Base-by-base conservation (phyloP, 2,888 invertebrate species). In the Coenonympha glycerion region DNA sequence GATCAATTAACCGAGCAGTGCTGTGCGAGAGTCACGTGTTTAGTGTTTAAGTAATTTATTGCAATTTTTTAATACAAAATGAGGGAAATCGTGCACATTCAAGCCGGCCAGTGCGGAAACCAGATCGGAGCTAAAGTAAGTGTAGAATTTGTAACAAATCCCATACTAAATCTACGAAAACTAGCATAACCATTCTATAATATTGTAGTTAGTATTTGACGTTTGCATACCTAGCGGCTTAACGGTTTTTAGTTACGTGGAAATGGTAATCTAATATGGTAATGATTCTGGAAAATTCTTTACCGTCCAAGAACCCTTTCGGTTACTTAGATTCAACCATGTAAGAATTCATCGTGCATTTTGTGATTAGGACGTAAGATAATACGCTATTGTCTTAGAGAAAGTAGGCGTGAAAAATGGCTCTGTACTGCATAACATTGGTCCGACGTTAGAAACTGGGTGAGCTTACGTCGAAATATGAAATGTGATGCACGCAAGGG, bases 41-140 rank as follows among this genome's bases (percentile, higher is more conserved):
- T 79, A 82, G 86, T 86, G 79, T 76, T 60, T 73, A 74, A 74
- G 69, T 73, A 76, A 79, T 74, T 80, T 77, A 78, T 81, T 58
- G 79, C 64, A 67, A 82, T 78, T 80, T 76, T 70, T 65, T 64
- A 73, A 68, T 65, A 68, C 64, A 89, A 86, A 69, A 94, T 94
- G 94, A 91, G 94, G 87, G 94, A 94, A 90, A 94, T 94, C 79
- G 92, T 94, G 64, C 93, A 93, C 69, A 81, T 94, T 58, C 94
- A 94, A 77, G 93, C 92, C 71, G 94, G 94, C 68, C 94, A 94
- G 77, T 94, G 94, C 87, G 94, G 94, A 59, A 94, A 94, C 88
- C 94, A 94, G 87, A 94, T 94, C 73, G 94, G 94, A 80, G 87
- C 88, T 68, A 88, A 87, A 83, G 88, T 88, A 69, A 73, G 68